These are phyloP conservation scores for Hexactinellida sp. DNA, from an alignment of 37 sponge, comb jelly and placozoan species.

Conservation along the genomic window DNA sequence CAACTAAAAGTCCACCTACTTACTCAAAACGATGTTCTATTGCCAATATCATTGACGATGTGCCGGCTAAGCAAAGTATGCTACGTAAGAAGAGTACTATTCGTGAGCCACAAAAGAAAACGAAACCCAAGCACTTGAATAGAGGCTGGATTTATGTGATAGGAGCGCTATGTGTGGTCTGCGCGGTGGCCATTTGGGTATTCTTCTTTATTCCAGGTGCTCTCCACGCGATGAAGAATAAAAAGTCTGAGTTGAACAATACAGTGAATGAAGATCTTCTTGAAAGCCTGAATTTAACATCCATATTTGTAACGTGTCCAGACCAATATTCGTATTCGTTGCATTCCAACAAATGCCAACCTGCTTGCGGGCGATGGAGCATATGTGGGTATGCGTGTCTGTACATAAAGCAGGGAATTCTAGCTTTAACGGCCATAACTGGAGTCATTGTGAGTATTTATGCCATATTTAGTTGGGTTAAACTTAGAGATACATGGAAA, in stretches of 20 bases:
- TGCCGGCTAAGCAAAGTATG: neutral
- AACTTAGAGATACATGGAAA: neutral
- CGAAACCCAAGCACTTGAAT: neutral
- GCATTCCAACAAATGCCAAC: neutral
- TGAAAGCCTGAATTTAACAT: neutral
- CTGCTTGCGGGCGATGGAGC: neutral
- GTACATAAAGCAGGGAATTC: neutral
- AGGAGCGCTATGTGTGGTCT: neutral
- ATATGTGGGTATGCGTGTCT: neutral
- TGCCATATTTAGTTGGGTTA: neutral
- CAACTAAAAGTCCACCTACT: neutral
- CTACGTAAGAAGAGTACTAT: neutral
- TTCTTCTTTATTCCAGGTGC: neutral
- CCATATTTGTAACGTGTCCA: neutral
- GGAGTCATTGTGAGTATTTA: neutral
- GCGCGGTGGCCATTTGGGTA: neutral
- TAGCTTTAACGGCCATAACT: neutral
- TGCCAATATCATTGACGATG: neutral
- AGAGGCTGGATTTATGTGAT: neutral
- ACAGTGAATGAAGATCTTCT: neutral
- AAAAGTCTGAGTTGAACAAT: neutral
- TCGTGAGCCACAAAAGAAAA: neutral
- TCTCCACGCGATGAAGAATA: neutral
- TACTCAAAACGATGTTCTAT: neutral
- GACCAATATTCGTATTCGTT: neutral